Conservation (phyloP, 2,113 vertebrate genomes). For the Lophius piscatorius region DNA sequence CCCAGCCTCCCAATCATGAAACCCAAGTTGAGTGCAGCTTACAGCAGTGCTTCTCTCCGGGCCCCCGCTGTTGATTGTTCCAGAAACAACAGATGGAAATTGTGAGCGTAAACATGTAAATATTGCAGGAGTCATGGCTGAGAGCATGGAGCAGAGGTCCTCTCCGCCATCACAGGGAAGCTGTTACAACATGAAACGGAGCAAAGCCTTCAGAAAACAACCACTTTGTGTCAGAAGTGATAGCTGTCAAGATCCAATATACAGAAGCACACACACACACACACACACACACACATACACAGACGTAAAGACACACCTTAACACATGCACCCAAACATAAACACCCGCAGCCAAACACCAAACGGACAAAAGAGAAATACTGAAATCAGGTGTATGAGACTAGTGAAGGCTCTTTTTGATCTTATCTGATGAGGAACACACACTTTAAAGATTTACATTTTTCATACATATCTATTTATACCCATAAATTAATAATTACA, state of each 20-base stretch:
- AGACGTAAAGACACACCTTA: constrained; percentile 24
- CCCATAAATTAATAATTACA: background rate
- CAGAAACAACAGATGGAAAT: constrained; percentile 85
- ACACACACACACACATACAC: constrained; percentile 32
- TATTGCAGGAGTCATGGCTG: constrained; percentile 75
- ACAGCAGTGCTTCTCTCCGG: constrained; percentile 64
- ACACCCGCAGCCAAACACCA: constrained; percentile 40
- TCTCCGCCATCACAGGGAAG: constrained; percentile 58
- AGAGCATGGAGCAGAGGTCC: constrained; percentile 56
- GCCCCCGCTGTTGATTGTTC: constrained; percentile 78
- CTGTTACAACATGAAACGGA: constrained; percentile 64
- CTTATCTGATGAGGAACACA: constrained; percentile 10
- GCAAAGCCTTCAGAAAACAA: constrained; percentile 62
- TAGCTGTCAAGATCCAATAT: constrained; percentile 56
- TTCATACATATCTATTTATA: background rate
- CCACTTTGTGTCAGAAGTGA: constrained; percentile 66
- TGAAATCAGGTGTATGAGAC: constrained; percentile 27
- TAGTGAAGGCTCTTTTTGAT: constrained; percentile 13
- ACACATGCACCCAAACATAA: constrained; percentile 31
- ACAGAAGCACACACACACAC: constrained; percentile 65
- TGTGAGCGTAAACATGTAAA: constrained; percentile 84
- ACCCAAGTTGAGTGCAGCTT: constrained; percentile 77
- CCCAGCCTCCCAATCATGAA: constrained; percentile 81
- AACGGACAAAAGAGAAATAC: constrained; percentile 22
- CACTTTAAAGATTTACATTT: background rate